phyloP scores from a whole-genome alignment of 2,888 invertebrate genomes.

The Nomada flava region DNA sequence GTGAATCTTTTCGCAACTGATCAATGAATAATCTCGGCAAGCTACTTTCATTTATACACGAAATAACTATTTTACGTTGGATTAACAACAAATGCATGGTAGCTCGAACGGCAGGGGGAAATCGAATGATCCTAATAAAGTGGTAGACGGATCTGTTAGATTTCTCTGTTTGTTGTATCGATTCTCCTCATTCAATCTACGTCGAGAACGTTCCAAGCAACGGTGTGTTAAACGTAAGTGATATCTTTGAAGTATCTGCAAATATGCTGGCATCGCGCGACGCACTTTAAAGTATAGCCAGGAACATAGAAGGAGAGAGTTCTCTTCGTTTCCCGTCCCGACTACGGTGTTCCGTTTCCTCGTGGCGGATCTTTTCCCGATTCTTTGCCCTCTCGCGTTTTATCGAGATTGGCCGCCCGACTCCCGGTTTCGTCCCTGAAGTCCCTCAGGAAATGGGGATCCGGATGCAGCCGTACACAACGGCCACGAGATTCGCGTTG shows the following conservation, averaged over 20 bases:
- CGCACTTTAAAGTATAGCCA: conserved; percentile 60
- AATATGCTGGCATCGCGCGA: conserved; percentile 76
- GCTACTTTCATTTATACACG: no score
- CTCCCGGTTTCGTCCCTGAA: conserved; percentile 41
- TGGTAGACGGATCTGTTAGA: conserved; percentile 49
- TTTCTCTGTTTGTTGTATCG: conserved; percentile 75
- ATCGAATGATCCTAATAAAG: background rate
- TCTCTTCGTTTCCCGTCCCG: conserved; percentile 9
- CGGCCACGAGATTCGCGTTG: conserved; percentile 56
- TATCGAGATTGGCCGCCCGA: conserved; percentile 77
- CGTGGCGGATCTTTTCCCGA: conserved; percentile 50
- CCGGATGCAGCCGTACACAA: conserved; percentile 66
- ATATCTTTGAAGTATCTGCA: conserved; percentile 80
- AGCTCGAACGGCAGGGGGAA: background rate
- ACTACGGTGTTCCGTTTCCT: conserved; percentile 24
- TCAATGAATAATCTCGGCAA: no score
- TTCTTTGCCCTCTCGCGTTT: conserved; percentile 70
- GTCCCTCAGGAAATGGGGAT: conserved; percentile 78
- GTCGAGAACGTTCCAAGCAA: conserved; percentile 57
- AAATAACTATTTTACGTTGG: no score
- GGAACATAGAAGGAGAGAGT: background rate
- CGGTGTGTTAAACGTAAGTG: conserved; percentile 49
- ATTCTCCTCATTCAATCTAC: conserved; percentile 71
- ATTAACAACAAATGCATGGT: no score
- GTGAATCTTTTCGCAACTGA: no score